Evolutionary conservation across 23 tunicate species (phyloP).

Genomic region (Halocynthia roretzi): DNA sequence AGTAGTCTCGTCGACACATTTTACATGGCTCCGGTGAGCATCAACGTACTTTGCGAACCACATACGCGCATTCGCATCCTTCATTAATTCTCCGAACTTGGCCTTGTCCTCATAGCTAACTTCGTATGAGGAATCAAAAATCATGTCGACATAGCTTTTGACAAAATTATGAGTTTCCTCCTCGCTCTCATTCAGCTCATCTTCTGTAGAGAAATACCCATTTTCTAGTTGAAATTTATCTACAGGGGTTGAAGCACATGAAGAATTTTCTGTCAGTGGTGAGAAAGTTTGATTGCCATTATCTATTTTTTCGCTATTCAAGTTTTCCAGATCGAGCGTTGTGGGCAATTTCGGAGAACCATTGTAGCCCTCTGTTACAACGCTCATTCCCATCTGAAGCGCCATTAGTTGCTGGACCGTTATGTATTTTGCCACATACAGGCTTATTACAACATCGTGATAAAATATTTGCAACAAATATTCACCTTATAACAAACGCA

Average conservation of each 20-base stretch:
- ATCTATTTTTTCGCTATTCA: too few relatives aligned
- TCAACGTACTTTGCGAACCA: constrained; percentile 69
- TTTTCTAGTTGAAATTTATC: constrained; percentile 5
- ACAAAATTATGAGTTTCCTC: constrained; percentile 36
- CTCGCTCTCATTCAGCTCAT: neutral
- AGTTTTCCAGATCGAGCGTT: too few relatives aligned
- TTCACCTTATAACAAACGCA: too few relatives aligned
- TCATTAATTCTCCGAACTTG: constrained; percentile 69
- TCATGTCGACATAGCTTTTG: constrained; percentile 35
- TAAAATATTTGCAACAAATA: too few relatives aligned
- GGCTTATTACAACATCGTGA: too few relatives aligned
- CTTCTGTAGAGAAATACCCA: constrained; percentile 16
- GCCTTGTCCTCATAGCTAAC: constrained; percentile 36
- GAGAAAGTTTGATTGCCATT: too few relatives aligned
- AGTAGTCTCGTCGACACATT: constrained; percentile 64
- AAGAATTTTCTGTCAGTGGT: neutral
- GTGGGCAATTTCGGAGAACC: too few relatives aligned
- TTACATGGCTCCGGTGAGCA: constrained; percentile 33
- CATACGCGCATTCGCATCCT: constrained; percentile 42
- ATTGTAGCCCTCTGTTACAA: too few relatives aligned
- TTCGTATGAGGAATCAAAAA: constrained; percentile 45
- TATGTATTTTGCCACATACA: too few relatives aligned
- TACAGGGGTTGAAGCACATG: constrained; percentile 22
- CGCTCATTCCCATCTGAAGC: too few relatives aligned
- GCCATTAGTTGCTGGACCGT: too few relatives aligned